Base-by-base conservation (phyloP, 2,888 invertebrate species). In the Bombyx huttoni region DNA sequence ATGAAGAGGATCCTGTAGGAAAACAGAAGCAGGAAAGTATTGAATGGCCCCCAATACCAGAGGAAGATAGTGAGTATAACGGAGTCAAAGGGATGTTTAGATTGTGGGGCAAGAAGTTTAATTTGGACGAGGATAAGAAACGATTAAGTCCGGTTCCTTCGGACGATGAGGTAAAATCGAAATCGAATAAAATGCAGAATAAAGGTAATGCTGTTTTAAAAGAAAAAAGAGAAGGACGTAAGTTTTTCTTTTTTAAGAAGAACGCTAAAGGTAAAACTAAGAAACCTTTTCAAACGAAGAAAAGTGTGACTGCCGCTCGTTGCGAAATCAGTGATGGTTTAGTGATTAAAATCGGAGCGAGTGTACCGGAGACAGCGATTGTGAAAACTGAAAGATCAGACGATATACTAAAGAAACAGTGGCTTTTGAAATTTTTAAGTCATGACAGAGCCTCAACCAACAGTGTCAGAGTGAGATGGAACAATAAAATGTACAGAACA, bases 21-120 rank as follows among this genome's bases (percentile, higher is more conserved):
- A 58, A 57, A 34, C 65, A 62, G 46, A 61, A 62, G 9, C 62
- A 53, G 57, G 56, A 57, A n/a, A 65, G 58, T 24, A 12, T 53
- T 0, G 62, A 68, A 40, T 67, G 65, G 65, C 59, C 65, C 10
- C 55, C 56, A 50, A 57, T 55, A 7, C 65, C 61, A 47, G 58
- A 65, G 13, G 59, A 67, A 0, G 74, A 75, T 7, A 69, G 65
- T 50, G 76, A 78, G 33, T 58, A 58, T 13, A 75, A 77, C 57
- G 72, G 73, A 3, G 81, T 76, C 1, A 75, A 75, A 64, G 77
- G 74, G 2, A 83, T 81, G 81, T 83, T 84, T 53, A 81, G 80
- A 55, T 56, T 81, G 46, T 83, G 82, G 83, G 77, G 80, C 0
- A 79, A 78, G 52, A 82, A 78, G 58, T 78, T 81, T 34, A 72